Evolutionary conservation across 2,797 vertebrate genomes (phyloP), one percentile per base, ranked within the genome.

Genomic region (Lagorchestes hirsutus): DNA sequence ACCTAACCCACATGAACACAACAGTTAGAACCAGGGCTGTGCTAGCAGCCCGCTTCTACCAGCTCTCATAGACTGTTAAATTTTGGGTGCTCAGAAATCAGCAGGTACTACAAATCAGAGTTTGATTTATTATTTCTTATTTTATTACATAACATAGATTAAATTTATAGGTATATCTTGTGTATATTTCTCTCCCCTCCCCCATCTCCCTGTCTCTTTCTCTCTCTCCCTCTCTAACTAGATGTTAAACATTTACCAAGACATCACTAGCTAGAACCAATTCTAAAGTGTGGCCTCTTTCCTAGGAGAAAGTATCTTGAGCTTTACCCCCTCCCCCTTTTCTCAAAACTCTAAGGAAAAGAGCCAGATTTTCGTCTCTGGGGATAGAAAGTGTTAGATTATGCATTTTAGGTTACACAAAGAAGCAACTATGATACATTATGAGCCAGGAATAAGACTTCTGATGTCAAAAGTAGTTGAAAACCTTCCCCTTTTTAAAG

Each of bases 321-420:
- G 11, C 58, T 56, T 93, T 52, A n/a, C 6, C 9, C 1, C 18
- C 18, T 55, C 91, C 54, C n/a, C 18, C 56, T 96, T 92, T 96
- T 74, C 54, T 90, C 92, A 96, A 97, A 96, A 50, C 28, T 92
- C 58, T 59, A n/a, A 52, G 90, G n/a, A 91, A 54, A 57, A 91
- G 55, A 59, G 6, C 52, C 62, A 67, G 34, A 67, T n/a, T 52
- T 57, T 95, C 67, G 62, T 92, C 3, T 55, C 50, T 94, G 93
- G 54, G 50, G 18, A 62, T 92, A 93, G 57, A 96, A 94, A 92
- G 91, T 4, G 90, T 34, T 90, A 95, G 1, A 96, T 92, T 94
- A 40, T 87, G 22, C 31, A 93, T 5, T 52, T 22, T 31, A 95
- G 92, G 22, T 92, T 67, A 93, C 28, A 93, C 14, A 40, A 82